A percentile compares a stretch with the other conserved stretches of the same genome.
These are phyloP conservation scores for Anabacerthia variegaticeps DNA, from an alignment of 2,797 vertebrate genomes.

Conservation along the genomic window DNA sequence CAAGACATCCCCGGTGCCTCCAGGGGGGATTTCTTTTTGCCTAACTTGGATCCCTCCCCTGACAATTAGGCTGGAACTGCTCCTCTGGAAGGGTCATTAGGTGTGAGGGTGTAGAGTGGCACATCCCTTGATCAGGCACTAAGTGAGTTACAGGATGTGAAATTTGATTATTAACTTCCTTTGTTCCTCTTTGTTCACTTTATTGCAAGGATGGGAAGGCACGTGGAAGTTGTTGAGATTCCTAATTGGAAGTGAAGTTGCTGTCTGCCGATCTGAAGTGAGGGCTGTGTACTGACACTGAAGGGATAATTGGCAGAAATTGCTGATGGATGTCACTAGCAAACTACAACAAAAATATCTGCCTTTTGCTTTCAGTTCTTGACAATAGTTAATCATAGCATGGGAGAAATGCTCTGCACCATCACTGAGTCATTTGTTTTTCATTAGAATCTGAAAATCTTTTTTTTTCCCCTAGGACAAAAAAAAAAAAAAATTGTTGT, in stretches of 20 bases:
- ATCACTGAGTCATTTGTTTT: conserved; percentile 50
- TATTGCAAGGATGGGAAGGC: neutral
- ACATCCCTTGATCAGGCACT: neutral
- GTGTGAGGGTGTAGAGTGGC: neutral
- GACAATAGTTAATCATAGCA: conserved; percentile 37
- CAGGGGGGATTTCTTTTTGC: neutral
- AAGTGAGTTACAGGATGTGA: neutral
- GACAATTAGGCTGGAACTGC: neutral
- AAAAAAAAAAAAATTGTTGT: neutral
- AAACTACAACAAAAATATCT: conserved; percentile 10
- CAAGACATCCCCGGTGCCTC: too few species aligned
- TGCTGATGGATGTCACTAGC: conserved; percentile 37
- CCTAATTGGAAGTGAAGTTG: neutral
- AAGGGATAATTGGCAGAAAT: conserved; percentile 24
- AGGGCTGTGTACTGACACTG: neutral
- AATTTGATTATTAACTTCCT: neutral
- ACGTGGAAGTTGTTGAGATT: neutral
- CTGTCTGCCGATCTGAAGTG: neutral
- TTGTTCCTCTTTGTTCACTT: neutral
- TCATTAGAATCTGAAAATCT: conserved; percentile 24
- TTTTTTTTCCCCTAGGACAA: neutral
- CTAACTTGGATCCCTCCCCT: neutral
- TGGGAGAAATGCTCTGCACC: neutral
- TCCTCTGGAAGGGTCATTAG: neutral
- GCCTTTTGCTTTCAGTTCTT: neutral